Percentiles rank a stretch among this genome's conserved stretches.
phyloP scores from a whole-genome alignment of 2,113 vertebrate species.

The Trematocara macrostoma region DNA sequence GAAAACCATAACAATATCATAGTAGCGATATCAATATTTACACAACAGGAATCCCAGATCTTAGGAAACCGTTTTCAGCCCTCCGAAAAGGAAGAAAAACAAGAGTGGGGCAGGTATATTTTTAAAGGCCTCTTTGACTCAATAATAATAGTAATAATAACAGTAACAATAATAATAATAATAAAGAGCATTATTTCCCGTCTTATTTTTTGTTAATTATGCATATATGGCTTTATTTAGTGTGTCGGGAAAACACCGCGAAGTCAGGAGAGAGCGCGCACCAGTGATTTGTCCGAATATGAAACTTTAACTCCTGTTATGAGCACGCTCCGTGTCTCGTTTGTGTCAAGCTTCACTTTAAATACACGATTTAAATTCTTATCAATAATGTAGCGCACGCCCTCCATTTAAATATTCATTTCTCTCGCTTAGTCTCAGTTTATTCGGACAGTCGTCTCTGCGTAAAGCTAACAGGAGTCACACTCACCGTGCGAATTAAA shows the following conservation, averaged over 20 bases:
- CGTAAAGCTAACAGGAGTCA: conserved; percentile 1
- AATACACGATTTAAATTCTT: conserved; percentile 38
- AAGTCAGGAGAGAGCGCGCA: not conserved
- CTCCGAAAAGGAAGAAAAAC: not conserved
- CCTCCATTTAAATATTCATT: conserved; percentile 54
- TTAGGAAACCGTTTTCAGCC: conserved; percentile 16
- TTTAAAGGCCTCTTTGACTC: not conserved
- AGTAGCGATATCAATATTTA: conserved; percentile 58
- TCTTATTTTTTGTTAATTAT: not conserved
- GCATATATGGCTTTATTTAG: not conserved
- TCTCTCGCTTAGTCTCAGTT: conserved; percentile 20
- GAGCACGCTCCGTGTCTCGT: not conserved
- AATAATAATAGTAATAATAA: not conserved
- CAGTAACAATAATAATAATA: not conserved
- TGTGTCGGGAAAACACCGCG: not conserved
- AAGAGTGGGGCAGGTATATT: not conserved
- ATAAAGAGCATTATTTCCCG: not conserved
- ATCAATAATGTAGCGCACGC: conserved; percentile 50
- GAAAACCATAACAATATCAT: conserved; percentile 53
- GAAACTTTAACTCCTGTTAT: not conserved
- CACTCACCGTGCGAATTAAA: not conserved
- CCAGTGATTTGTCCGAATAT: not conserved
- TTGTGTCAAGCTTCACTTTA: conserved; percentile 41
- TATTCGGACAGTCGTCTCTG: not conserved
- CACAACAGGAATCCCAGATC: conserved; percentile 40